These are phyloP conservation scores for Garrulus glandarius DNA, from an alignment of 2,797 vertebrate genomes.

Conservation along the genomic window DNA sequence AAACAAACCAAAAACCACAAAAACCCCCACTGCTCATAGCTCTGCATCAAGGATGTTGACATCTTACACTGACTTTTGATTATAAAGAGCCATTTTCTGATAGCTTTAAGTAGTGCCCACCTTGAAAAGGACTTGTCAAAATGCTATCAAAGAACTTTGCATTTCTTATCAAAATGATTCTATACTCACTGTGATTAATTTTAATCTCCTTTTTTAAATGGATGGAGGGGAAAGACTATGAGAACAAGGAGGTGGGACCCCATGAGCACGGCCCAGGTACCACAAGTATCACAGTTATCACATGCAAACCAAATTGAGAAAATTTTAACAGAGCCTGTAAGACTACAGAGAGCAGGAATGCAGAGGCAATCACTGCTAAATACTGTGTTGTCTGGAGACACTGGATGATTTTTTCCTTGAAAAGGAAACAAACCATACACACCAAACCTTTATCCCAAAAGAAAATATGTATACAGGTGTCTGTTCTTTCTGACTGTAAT, in stretches of 20 bases:
- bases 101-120: neutral
- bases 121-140: neutral
- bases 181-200: neutral
- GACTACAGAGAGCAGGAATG: neutral
- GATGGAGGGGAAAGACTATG: neutral
- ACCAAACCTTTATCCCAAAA: neutral
- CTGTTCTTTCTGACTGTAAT: neutral
- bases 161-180: neutral
- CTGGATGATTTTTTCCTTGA: neutral
- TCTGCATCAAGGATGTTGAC: neutral
- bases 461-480: accelerated
- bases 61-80: neutral
- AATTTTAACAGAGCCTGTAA: neutral
- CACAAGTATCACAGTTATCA: neutral
- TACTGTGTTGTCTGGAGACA: neutral
- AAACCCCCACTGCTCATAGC: neutral
- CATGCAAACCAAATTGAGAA: neutral
- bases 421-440: neutral
- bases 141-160: neutral
- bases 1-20: neutral
- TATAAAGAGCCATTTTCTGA: neutral
- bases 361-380: neutral
- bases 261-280: neutral
- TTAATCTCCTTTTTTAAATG: neutral
- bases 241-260: neutral